These are phyloP conservation scores for Champsocephalus gunnari DNA, from an alignment of 2,797 vertebrate species.

Conservation along the genomic window DNA sequence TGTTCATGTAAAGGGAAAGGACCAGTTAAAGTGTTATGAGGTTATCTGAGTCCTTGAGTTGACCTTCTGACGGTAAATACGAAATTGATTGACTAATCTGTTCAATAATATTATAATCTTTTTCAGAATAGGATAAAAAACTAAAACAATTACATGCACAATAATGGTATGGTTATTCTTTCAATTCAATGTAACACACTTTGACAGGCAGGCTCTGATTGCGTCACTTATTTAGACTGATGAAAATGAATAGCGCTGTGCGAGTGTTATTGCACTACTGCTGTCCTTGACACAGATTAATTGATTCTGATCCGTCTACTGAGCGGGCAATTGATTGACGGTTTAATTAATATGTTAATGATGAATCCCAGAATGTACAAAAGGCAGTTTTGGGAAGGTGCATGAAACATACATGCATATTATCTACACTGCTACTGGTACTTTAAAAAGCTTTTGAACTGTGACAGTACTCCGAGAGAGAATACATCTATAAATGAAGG, in stretches of 20 bases:
- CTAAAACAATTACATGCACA: background rate
- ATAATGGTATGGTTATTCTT: conserved; percentile 15
- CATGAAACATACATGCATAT: background rate
- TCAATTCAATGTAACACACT: conserved; percentile 12
- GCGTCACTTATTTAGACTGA: conserved; percentile 2
- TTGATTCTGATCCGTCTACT: conserved; percentile 35
- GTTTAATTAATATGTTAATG: conserved; percentile 1
- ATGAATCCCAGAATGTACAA: background rate
- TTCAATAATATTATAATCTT: conserved; percentile 27
- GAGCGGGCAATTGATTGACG: conserved; percentile 22
- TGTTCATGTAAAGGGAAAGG: background rate
- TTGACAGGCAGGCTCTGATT: conserved; percentile 16
- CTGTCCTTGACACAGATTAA: conserved; percentile 16
- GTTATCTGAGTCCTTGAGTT: conserved; percentile 13
- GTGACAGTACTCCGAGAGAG: conserved; percentile 9
- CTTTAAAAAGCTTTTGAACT: conserved; percentile 8
- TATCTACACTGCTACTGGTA: background rate
- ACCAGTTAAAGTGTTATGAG: conserved; percentile 4
- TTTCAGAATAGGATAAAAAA: conserved; percentile 19
- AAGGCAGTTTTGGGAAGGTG: background rate
- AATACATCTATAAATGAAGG: conserved; percentile 8
- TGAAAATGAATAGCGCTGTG: conserved; percentile 14
- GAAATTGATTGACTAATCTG: conserved; percentile 14
- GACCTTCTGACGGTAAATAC: conserved; percentile 22
- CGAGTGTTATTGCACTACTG: background rate